A percentile compares a stretch with the other conserved stretches of the same genome.
phyloP scores from a whole-genome alignment of 2,888 invertebrate genomes.

The Drosophila infuscata region DNA sequence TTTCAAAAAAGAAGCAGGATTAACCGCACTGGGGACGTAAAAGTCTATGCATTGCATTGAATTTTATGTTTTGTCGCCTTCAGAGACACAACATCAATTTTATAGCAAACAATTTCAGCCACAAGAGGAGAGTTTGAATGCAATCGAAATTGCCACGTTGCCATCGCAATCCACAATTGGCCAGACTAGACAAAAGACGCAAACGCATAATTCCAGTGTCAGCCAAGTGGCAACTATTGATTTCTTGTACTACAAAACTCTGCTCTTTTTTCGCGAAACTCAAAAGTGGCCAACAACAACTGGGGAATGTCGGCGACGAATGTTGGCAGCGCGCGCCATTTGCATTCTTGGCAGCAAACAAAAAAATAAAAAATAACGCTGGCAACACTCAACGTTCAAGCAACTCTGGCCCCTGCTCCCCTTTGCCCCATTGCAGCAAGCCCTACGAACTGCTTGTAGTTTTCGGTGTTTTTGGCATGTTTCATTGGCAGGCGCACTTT shows the following conservation, averaged over 20 bases:
- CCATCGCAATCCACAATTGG: constrained; percentile 29
- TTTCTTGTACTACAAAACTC: constrained; percentile 29
- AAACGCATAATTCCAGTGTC: constrained; percentile 57
- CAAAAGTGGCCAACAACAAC: constrained; percentile 44
- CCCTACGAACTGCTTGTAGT: constrained; percentile 43
- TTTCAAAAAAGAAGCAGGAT: not conserved
- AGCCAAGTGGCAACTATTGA: constrained; percentile 59
- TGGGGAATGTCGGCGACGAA: constrained; percentile 24
- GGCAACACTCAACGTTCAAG: constrained; percentile 57
- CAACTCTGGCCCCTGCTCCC: constrained; percentile 9
- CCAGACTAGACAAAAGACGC: constrained; percentile 32
- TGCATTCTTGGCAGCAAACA: constrained; percentile 71
- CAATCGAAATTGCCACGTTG: constrained; percentile 18
- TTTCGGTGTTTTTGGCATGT: constrained; percentile 73
- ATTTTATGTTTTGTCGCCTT: not conserved
- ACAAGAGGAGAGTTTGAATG: constrained; percentile 7
- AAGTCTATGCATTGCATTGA: constrained; percentile 2
- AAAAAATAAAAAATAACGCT: constrained; percentile 35
- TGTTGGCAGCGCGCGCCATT: constrained; percentile 66
- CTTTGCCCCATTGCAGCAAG: not conserved
- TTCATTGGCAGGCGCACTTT: constrained; percentile 73
- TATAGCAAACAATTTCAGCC: constrained; percentile 30
- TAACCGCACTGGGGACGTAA: not conserved
- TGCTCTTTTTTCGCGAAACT: constrained; percentile 7
- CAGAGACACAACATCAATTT: constrained; percentile 4